Base-by-base conservation (phyloP, 1,140 invertebrate species). In the Drosophila biarmipes region DNA sequence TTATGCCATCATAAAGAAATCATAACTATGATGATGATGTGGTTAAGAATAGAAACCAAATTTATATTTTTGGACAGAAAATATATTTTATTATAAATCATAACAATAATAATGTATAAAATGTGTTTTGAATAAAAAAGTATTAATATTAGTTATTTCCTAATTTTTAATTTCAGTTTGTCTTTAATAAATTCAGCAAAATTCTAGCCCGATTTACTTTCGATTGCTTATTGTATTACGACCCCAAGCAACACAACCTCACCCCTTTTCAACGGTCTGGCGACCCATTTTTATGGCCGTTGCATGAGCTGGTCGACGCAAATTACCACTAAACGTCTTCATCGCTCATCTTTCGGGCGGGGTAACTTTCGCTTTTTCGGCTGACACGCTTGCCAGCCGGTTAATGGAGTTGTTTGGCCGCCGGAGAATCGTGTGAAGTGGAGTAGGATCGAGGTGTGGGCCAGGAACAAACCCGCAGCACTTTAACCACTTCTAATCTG, bases 331-430 rank as follows among this genome's bases (percentile, higher is more conserved):
- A 78, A 86, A 72, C 52, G 64, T 43, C 56, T 69, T 24, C 51
- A 69, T 31, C 31, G 54, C 67, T 71, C 73, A 49, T 53, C 64
- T 62, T 29, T 49, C 34, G 56, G 59, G 77, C 51, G 54, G 29
- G 48, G 43, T 67, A 80, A 86, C 81, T 86, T 86, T 86, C 81
- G 81, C 81, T 86, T 86, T 86, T 86, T 56, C 59, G 57, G 59
- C 43, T 49, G 48, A 21, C 59, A 73, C 59, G 61, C 68, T 54
- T 24, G 46, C 27, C 37, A 46, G 38, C 21, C 66, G 42, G 21
- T 40, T 72, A 75, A 82, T 81, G 48, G 78, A 86, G 81, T 55
- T 69, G 78, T 66, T 72, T 73, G 62, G 48, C 27, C 40, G 34
- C n/a, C 2, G 62, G 55, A 84, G 59, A 84, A 79, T 66, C 68